These are phyloP conservation scores for Melanostoma mellinum DNA, from an alignment of 2,888 invertebrate species.

Conservation along the genomic window DNA sequence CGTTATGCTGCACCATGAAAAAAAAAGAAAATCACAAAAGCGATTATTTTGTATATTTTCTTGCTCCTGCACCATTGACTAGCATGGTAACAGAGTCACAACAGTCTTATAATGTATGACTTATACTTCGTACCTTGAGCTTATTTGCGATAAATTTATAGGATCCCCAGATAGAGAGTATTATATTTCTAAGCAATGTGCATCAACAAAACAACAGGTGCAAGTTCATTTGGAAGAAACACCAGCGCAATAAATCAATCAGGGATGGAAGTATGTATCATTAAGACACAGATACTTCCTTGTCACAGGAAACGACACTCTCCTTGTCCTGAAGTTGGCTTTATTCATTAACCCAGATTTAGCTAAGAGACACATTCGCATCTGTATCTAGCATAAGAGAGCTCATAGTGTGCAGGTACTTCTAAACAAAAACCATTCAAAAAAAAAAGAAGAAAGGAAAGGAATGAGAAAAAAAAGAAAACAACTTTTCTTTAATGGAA, in stretches of 20 bases:
- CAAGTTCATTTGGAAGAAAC: conserved; percentile 54
- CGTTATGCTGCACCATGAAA: conserved; percentile 25
- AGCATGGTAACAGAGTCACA: background rate
- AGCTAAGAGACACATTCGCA: conserved; percentile 45
- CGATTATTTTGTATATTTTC: background rate
- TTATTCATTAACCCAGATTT: conserved; percentile 68
- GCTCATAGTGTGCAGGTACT: conserved; percentile 12
- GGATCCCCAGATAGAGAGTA: background rate
- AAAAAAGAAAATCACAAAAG: conserved; percentile 4
- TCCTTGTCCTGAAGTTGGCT: conserved; percentile 39
- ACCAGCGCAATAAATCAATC: conserved; percentile 49
- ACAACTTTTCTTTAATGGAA: conserved; percentile 55
- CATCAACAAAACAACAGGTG: conserved; percentile 59
- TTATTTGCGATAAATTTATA: conserved; percentile 34
- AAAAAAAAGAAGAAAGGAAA: background rate
- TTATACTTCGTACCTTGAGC: background rate
- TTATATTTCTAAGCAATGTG: conserved; percentile 20
- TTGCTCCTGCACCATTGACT: background rate
- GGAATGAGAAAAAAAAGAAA: background rate
- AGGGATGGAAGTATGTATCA: conserved; percentile 25
- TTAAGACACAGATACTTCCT: conserved; percentile 37
- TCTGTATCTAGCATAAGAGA: conserved; percentile 25
- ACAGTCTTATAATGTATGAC: too few relatives aligned
- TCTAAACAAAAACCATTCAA: conserved; percentile 20
- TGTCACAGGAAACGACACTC: conserved; percentile 8